phyloP scores from a whole-genome alignment of 2,113 vertebrate species.

The Puntigrus tetrazona region DNA sequence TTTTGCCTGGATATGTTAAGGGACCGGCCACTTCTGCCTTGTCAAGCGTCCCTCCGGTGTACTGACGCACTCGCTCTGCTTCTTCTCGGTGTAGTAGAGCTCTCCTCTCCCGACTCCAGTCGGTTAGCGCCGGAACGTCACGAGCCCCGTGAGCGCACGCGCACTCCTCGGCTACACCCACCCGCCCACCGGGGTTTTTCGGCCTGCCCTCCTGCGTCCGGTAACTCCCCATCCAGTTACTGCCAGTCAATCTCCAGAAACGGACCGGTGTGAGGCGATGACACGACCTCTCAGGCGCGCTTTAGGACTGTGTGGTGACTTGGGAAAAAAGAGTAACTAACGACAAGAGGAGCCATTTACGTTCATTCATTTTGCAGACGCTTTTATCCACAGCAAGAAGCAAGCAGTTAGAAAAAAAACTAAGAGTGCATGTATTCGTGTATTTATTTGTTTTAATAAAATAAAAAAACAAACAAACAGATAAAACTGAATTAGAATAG shows the following conservation, averaged over 20 bases:
- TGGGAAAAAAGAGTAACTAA: background rate
- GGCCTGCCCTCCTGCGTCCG: background rate
- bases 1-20: background rate
- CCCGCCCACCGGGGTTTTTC: constrained; percentile 32
- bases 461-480: too few relatives aligned
- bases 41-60: constrained; percentile 23
- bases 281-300: too few relatives aligned
- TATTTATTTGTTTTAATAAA: too few relatives aligned
- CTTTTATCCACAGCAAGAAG: background rate
- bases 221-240: background rate
- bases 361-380: background rate
- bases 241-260: background rate
- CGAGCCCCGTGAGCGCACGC: constrained; percentile 65
- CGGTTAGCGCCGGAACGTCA: constrained; percentile 70
- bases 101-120: constrained; percentile 62
- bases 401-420: background rate
- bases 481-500: too few relatives aligned
- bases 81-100: constrained; percentile 58
- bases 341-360: background rate
- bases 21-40: constrained; percentile 17
- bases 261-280: background rate
- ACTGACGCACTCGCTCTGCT: constrained; percentile 46
- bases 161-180: constrained; percentile 59
- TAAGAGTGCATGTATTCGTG: too few relatives aligned
- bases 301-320: background rate